phyloP scores from a whole-genome alignment of 1,140 invertebrate genomes.

The Caenorhabditis tropicalis region DNA sequence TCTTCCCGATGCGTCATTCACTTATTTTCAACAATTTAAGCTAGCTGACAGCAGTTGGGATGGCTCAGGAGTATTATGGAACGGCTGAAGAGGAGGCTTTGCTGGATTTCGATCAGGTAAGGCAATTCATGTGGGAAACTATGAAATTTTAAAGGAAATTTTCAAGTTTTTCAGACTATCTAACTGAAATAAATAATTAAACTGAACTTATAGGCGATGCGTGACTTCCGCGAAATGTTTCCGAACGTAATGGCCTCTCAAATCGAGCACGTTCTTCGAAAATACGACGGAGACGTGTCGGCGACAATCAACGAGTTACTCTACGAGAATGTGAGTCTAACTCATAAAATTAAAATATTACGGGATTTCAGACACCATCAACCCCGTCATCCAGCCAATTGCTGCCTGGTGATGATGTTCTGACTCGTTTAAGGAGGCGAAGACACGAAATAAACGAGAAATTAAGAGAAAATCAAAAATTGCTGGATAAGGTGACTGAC shows the following conservation, averaged over 20 bases:
- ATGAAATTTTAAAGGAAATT: no score
- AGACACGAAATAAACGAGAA: slow-evolving; percentile 18
- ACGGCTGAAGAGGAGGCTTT: not conserved
- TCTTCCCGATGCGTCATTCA: slow-evolving; percentile 36
- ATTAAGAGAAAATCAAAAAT: slow-evolving; percentile 22
- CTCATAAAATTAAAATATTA: not conserved
- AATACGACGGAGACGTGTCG: slow-evolving; percentile 53
- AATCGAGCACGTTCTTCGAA: slow-evolving; percentile 52
- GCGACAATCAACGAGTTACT: slow-evolving; percentile 50
- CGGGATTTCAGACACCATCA: not conserved
- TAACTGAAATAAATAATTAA: no score
- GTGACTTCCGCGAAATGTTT: slow-evolving; percentile 50
- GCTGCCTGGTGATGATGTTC: not conserved
- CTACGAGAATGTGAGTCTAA: not conserved
- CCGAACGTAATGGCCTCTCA: not conserved
- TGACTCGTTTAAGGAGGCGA: not conserved
- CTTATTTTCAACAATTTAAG: not conserved
- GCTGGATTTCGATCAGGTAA: slow-evolving; percentile 12
- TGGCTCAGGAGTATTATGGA: not conserved
- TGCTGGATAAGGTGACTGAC: slow-evolving; percentile 40
- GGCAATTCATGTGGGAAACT: not conserved
- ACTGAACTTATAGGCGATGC: slow-evolving; percentile 53
- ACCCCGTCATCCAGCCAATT: not conserved
- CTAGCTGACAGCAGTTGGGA: not conserved
- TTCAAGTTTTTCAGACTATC: no score